These are phyloP conservation scores for Rhodeus uyekii DNA, from an alignment of 2,797 vertebrate species.

Conservation along the genomic window DNA sequence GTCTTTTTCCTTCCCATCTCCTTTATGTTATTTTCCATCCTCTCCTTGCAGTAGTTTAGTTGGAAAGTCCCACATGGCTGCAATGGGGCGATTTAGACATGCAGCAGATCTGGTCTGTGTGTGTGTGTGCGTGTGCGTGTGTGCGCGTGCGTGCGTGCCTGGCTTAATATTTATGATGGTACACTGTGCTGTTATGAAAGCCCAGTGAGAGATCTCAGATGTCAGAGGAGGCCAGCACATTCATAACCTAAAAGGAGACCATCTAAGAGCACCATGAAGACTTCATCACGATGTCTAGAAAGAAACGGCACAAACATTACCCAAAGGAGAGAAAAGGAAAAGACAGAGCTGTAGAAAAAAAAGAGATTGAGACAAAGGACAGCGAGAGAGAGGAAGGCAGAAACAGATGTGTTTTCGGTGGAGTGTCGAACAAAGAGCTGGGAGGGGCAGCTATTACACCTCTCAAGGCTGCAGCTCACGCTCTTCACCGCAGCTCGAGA, in stretches of 20 bases:
- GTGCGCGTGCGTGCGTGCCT: neutral
- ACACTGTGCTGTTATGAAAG: conserved; percentile 40
- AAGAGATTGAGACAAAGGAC: neutral
- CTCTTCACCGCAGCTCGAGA: conserved; percentile 41
- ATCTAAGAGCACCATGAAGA: conserved; percentile 1
- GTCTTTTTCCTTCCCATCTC: conserved; percentile 2
- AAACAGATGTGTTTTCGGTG: conserved; percentile 54
- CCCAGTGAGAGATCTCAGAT: conserved; percentile 29
- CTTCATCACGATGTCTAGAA: neutral
- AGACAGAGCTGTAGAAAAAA: conserved; percentile 1
- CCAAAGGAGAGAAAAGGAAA: conserved; percentile 11
- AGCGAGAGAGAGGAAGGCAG: conserved; percentile 31
- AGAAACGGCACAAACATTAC: neutral
- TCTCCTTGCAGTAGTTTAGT: conserved; percentile 19
- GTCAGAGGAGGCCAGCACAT: conserved; percentile 37
- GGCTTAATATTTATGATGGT: conserved; percentile 36
- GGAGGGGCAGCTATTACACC: conserved; percentile 52
- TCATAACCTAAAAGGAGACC: conserved; percentile 40
- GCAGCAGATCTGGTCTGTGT: conserved; percentile 22
- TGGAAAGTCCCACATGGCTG: conserved; percentile 15
- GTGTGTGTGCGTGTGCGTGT: neutral
- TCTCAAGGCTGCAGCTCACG: conserved; percentile 38
- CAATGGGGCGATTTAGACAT: neutral
- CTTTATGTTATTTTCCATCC: conserved; percentile 19
- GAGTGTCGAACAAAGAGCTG: conserved; percentile 50